Base-by-base conservation (phyloP, 2,113 vertebrate genomes). In the Halichoeres trimaculatus region DNA sequence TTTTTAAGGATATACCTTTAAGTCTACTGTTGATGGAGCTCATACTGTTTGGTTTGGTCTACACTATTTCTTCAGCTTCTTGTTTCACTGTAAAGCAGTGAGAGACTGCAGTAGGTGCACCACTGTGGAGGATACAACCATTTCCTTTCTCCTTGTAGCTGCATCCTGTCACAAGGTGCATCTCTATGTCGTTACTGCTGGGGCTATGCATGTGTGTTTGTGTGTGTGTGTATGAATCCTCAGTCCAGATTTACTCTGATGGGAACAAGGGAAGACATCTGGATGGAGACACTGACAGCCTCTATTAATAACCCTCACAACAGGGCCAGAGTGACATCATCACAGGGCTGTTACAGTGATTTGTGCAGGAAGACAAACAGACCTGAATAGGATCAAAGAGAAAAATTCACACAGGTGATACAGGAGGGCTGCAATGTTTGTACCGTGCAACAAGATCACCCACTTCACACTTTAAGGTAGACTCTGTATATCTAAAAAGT, bases 241-340 rank as follows among this genome's bases (percentile, higher is more conserved):
- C 57, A 78, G 76, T 84, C 76, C 85, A 88, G 82, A 90, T 86
- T 93, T 90, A 87, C 81, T 40, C 87, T 84, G 85, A 91, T 74
- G 85, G 86, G 87, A 91, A 91, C 79, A 91, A 83, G 92, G 90
- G 85, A 93, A 92, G 91, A 94, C 93, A 93, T 93, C 90, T 94
- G 93, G 90, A 90, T 88, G 76, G 65, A 74, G 77, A 81, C 85
- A 74, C 73, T 88, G 74, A 85, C 87, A 74, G 76, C 60, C 20
- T 72, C 86, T 93, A 93, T 89, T 92, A 93, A 90, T 93, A 94
- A 87, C 85, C 66, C 52, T 71, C 78, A 79, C 69, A 87, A 76
- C 85, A 78, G 68, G 81, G 69, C 81, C 79, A 58, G 66, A 40
- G 81, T 94, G 92, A 93, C 90, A 91, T 92, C 92, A 91, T 85